Percentiles rank a stretch among this genome's conserved stretches.
phyloP scores from a whole-genome alignment of 2,113 vertebrate genomes.

The Lutjanus erythropterus region DNA sequence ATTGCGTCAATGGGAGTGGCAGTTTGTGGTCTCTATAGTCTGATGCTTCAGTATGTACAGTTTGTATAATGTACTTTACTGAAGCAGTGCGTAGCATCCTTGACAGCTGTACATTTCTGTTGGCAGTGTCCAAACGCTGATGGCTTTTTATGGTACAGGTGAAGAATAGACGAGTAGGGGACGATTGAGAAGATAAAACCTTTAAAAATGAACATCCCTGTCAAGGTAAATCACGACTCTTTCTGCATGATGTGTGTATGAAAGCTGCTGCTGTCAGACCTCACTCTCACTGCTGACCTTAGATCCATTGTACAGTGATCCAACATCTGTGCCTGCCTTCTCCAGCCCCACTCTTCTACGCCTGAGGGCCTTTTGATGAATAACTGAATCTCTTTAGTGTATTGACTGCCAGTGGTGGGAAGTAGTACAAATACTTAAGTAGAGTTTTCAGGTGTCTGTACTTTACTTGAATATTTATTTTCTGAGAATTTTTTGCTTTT shows the following conservation, averaged over 20 bases:
- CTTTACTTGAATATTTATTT: too few species aligned
- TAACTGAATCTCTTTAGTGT: conserved; percentile 28
- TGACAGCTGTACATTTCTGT: neutral
- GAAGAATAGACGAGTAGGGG: neutral
- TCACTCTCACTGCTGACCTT: neutral
- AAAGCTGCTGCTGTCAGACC: neutral
- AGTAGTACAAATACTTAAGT: too few species aligned
- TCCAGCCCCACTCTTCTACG: neutral
- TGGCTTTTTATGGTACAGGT: neutral
- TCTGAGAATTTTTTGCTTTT: too few species aligned
- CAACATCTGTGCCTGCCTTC: conserved; percentile 35
- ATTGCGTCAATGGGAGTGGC: neutral
- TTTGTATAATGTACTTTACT: neutral
- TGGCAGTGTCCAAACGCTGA: neutral
- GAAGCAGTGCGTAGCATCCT: neutral
- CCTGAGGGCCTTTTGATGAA: conserved; percentile 52
- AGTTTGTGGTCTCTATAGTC: neutral
- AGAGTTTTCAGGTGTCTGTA: too few species aligned
- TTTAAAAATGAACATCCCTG: too few species aligned
- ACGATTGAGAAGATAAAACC: neutral
- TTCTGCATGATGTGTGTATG: neutral
- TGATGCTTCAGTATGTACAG: neutral
- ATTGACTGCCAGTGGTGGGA: conserved; percentile 3
- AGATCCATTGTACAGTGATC: neutral
- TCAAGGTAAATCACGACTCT: neutral